Base-by-base conservation (phyloP, 2,888 invertebrate species). In the Bhutanitis thaidina region DNA sequence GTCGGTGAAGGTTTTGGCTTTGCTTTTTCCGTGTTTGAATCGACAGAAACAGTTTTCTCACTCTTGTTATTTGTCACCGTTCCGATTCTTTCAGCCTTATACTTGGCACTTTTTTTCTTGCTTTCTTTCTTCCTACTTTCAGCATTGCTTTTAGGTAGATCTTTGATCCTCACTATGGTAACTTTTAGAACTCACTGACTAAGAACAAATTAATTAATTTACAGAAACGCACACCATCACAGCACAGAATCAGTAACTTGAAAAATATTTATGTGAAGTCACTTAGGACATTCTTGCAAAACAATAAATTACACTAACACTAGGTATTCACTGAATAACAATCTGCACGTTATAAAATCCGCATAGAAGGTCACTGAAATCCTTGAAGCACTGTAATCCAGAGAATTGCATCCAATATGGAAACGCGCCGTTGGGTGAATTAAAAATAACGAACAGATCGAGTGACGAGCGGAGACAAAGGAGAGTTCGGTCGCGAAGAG, bases 131-230 rank as follows among this genome's bases (percentile, higher is more conserved):
- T 90, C 87, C 90, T 81, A 67, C 87, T 80, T 77, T 90, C 91
- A 81, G 90, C 91, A 91, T 91, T 90, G 79, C 80, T 90, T 76
- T 90, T 90, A 70, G 90, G 82, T 64, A 90, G 80, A 86, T 92
- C 92, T 81, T 92, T 92, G 80, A 92, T 90, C 86, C 92, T 90
- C 92, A 93, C 92, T 90, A 92, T 93, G 92, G 91, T 90, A 82
- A 91, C 92, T 91, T 77, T 73, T 56, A 52, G 53, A 49, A 62
- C 70, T 75, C 64, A 54, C 54, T 62, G 49, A 60, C 56, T 60
- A 50, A 51, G 54, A 52, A 57, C 32, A 43, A 38, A 38, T 25
- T n/a, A 12, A 9, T 40, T 39, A 48, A 44, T 25, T 14, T 16
- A 52, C n/a, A 15, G 9, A 48, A 14, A 41, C 27, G 29, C 43